Evolutionary conservation across 1,140 invertebrate species (phyloP), one percentile per base, ranked within the genome.

Genomic region (Radopholus similis): DNA sequence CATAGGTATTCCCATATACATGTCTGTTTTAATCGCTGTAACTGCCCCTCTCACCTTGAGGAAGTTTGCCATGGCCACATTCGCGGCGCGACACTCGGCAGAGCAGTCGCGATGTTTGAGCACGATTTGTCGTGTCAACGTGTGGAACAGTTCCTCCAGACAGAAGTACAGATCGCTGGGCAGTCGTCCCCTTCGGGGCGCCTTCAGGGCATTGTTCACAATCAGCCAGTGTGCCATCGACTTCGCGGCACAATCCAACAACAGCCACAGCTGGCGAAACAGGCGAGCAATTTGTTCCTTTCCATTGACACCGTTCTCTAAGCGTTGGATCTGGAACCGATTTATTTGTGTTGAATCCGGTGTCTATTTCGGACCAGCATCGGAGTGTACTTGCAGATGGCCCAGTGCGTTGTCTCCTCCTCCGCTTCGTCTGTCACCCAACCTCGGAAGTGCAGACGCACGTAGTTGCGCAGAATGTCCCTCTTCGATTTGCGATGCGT

Each of bases 241-340:
- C 66, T 80, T 82, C 5, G 57, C 38, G 8, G 60, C 49, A 9
- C 78, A 66, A 42, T 81, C 78, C 8, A 82, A 58, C 21, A 81
- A 55, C 49, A 81, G 77, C 75, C 77, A 82, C 5, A 82, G 58
- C 40, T 81, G 80, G 9, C 72, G 71, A 37, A 73, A 55, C 37
- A 73, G 30, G 13, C 55, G 18, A 11, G 42, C 35, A 8, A 74
- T 26, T 0, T 53, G 37, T 13, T 49, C 9, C 23, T 42, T 42
- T 6, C 71, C 75, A 11, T 49, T 32, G 56, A 70, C 40, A 26
- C 30, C 23, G 21, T 28, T 6, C 0, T 23, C 30, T 51, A 28
- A 1, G 47, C 47, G 35, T 64, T 71, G 54, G 55, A 76, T n/a
- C 75, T 74, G 37, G 54, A 73, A 42, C n/a, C 26, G 44, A 47